A percentile compares a stretch with the other conserved stretches of the same genome.
Conservation (phyloP, 2,888 invertebrate genomes). For the Tenodera sinensis region DNA sequence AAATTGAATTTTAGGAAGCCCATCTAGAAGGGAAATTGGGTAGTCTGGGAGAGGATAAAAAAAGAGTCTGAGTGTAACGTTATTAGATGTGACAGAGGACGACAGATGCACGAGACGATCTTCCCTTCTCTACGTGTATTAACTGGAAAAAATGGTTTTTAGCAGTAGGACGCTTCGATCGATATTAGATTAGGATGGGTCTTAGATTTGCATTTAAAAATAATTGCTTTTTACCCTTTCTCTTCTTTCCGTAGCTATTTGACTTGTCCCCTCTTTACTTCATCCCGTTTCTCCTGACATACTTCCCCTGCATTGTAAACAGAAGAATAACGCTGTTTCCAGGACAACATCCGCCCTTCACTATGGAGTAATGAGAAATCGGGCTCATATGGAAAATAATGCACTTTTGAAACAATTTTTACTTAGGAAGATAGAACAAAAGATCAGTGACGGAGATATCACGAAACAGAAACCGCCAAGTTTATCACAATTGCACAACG, state of each 20-base stretch:
- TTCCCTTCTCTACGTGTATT: background rate
- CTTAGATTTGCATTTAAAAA: slow-evolving; percentile 18
- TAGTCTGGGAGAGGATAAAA: slow-evolving; percentile 25
- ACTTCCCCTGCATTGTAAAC: background rate
- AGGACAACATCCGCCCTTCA: background rate
- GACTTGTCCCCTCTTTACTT: background rate
- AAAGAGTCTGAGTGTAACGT: slow-evolving; percentile 22
- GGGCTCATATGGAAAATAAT: background rate
- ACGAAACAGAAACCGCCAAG: background rate
- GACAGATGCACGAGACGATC: slow-evolving; percentile 12
- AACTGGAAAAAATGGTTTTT: background rate
- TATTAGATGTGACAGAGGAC: slow-evolving; percentile 9
- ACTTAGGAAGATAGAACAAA: background rate
- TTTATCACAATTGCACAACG: background rate
- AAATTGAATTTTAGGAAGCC: slow-evolving; percentile 31
- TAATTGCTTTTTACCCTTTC: slow-evolving; percentile 4
- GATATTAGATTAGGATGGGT: background rate
- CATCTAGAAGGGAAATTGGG: slow-evolving; percentile 32
- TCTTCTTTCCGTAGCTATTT: background rate
- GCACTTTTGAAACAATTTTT: background rate
- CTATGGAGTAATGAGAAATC: background rate
- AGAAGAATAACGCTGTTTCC: background rate
- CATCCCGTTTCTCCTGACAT: background rate
- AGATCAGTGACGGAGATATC: background rate
- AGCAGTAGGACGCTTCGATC: slow-evolving; percentile 1